Base-by-base conservation (phyloP, 1,140 invertebrate genomes). In the Drosophila watanabei region DNA sequence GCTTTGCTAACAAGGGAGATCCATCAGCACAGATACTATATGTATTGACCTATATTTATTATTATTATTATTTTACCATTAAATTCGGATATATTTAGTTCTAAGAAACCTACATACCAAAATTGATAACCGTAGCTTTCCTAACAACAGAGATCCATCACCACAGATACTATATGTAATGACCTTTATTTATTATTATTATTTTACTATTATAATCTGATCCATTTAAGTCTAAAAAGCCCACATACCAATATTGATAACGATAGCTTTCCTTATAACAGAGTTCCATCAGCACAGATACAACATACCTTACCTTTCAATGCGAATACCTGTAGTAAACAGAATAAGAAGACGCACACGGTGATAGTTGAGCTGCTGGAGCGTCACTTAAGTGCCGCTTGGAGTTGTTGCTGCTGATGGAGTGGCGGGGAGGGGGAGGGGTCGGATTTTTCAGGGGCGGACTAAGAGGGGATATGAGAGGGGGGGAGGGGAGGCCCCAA, bases 331-430 rank as follows among this genome's bases (percentile, higher is more conserved):
- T 71, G 64, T 52, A 69, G 52, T 69, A 69, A 76, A 80, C 65
- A 56, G 46, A 78, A 70, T 56, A 48, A 58, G 54, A 79, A 70
- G 35, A 73, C 37, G 58, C 28, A 66, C 60, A 71, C 51, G 70
- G 61, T 80, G 85, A 89, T 89, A 89, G 85, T 89, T 89, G 85
- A 71, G 76, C 72, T 89, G 84, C 85, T 89, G 79, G 87, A 89
- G 85, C 85, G 85, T 89, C 86, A 89, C 85, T 89, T 89, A 89
- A 89, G 85, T 89, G 81, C 84, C 65, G 75, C 78, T 72, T 79
- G 63, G 68, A 70, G 49, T 68, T 52, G 35, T 33, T 73, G 37
- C 68, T 59, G 54, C 28, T 73, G 68, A 45, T 30, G 48, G 41
- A 56, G 64, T 28, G 24, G 24, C 24, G 24, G 24, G 20, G 41